Evolutionary conservation across 2,797 vertebrate genomes (phyloP).

Genomic region (Cyclopterus lumpus): DNA sequence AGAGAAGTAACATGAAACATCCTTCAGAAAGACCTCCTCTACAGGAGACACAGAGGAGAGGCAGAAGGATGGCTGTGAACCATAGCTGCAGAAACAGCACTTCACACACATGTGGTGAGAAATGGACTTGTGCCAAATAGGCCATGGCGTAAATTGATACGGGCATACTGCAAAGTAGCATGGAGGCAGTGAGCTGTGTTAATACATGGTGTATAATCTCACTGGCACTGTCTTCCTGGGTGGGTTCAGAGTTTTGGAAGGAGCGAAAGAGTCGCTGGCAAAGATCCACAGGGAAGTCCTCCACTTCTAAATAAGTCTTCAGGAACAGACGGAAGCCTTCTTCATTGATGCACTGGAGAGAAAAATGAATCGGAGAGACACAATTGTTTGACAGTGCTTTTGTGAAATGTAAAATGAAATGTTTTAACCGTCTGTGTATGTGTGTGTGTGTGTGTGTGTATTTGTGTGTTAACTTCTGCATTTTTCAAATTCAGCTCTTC

Average conservation of each 20-base stretch:
- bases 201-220: constrained; percentile 59
- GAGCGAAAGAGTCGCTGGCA: constrained; percentile 90
- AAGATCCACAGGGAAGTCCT: constrained; percentile 86
- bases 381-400: neutral
- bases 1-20: constrained; percentile 95
- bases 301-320: constrained; percentile 90
- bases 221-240: constrained; percentile 75
- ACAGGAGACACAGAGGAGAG: constrained; percentile 30
- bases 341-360: constrained; percentile 87
- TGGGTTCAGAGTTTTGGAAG: constrained; percentile 85
- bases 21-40: constrained; percentile 90
- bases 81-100: constrained; percentile 37
- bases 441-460: neutral
- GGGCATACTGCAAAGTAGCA: constrained; percentile 27
- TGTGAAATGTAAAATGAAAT: neutral
- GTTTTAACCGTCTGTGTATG: neutral
- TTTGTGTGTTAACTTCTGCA: constrained; percentile 25
- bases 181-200: constrained; percentile 41
- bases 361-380: constrained; percentile 21
- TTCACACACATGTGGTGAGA: constrained; percentile 37
- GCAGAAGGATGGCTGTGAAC: neutral
- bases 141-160: constrained; percentile 55
- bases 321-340: constrained; percentile 91
- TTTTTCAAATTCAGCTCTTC: constrained; percentile 10
- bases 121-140: constrained; percentile 50